Conservation (phyloP, 2,888 invertebrate genomes). For the Theodoxus fluviatilis region DNA sequence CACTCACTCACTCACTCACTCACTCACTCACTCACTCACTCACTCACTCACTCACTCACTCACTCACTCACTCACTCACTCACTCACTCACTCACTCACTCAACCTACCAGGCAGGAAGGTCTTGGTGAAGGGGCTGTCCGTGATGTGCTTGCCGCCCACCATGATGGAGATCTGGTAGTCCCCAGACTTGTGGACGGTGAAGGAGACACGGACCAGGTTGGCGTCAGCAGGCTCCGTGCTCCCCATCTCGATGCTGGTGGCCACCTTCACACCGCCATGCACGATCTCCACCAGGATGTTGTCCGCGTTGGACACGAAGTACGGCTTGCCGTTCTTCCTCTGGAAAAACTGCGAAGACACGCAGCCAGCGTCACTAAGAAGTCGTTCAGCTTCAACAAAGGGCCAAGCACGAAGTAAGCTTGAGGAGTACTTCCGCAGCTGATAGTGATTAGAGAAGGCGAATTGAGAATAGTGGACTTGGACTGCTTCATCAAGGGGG, state of each 20-base stretch:
- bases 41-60: too few relatives aligned
- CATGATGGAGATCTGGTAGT: constrained; percentile 84
- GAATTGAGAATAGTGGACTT: too few relatives aligned
- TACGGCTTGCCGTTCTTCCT: constrained; percentile 85
- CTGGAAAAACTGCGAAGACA: constrained; percentile 51
- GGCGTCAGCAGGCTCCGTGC: constrained; percentile 82
- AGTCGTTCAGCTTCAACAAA: neutral
- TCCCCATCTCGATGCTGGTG: constrained; percentile 85
- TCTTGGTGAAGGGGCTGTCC: constrained; percentile 85
- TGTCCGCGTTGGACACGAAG: constrained; percentile 86
- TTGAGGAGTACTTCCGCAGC: too few relatives aligned
- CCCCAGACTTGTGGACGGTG: constrained; percentile 88
- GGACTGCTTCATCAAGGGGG: too few relatives aligned
- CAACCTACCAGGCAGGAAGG: constrained; percentile 76
- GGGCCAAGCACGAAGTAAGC: neutral
- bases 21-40: too few relatives aligned
- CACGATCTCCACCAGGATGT: constrained; percentile 84
- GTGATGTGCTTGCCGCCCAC: constrained; percentile 80
- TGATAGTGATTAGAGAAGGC: too few relatives aligned
- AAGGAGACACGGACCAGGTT: constrained; percentile 89
- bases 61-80: too few relatives aligned
- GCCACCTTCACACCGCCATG: constrained; percentile 84
- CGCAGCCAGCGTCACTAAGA: constrained; percentile 2
- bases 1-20: too few relatives aligned
- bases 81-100: too few relatives aligned